Conservation (phyloP, 2,797 vertebrate genomes). For the Perodicticus potto region DNA sequence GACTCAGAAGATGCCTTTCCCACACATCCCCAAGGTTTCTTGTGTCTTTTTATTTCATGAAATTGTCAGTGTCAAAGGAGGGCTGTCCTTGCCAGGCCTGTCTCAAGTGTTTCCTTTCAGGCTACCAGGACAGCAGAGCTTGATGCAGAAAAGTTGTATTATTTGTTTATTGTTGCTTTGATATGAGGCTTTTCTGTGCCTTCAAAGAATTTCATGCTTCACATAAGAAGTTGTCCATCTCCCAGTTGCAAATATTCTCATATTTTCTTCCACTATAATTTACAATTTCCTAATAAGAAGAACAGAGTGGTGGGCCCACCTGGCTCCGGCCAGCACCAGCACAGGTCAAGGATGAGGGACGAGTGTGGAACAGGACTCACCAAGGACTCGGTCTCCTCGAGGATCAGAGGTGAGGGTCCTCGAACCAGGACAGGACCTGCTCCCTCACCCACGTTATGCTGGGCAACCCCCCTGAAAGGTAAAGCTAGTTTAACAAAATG, state of each 20-base stretch:
- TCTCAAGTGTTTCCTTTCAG: neutral
- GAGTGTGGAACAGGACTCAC: too few species aligned
- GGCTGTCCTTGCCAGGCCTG: neutral
- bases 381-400: neutral
- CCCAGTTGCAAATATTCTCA: neutral
- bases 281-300: neutral
- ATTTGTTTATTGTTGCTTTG: neutral
- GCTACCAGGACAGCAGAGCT: neutral
- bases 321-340: neutral
- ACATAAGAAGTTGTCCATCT: neutral
- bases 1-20: too few species aligned
- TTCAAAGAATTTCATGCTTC: neutral
- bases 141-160: neutral
- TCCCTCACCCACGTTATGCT: too few species aligned
- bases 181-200: neutral
- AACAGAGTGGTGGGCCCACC: neutral
- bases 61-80: neutral
- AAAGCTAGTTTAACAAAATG: neutral
- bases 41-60: neutral
- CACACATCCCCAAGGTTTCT: neutral
- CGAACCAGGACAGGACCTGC: too few species aligned
- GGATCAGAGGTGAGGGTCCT: neutral
- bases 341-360: too few species aligned
- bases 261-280: neutral
- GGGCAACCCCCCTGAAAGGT: neutral